Base-by-base conservation (phyloP, 2,888 invertebrate species). In the Drosophila eohydei region DNA sequence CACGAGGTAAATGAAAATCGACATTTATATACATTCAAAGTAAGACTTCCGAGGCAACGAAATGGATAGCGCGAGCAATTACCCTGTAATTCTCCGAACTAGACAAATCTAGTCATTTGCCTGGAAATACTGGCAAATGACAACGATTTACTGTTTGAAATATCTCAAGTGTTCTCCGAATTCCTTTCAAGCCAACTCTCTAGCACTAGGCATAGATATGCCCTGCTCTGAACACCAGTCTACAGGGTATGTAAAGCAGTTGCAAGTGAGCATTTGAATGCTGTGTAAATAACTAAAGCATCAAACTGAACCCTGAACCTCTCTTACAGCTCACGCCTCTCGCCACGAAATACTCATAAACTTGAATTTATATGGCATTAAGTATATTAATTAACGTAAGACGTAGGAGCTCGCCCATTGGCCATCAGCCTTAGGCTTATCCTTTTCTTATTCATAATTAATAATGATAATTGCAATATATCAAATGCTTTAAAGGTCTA, bases 11-110 rank as follows among this genome's bases (percentile, higher is more conserved):
- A 91, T 89, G 81, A 79, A 88, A 88, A 90, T 90, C 91, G 91
- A 89, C 91, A 89, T 83, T 91, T 91, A 90, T 90, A 83, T 91
- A 90, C 80, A 82, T 88, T 80, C 83, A 76, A 82, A 82, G 89
- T 67, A 62, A 51, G 58, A 50, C 52, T 58, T 46, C 28, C 14
- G 51, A 16, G 14, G 11, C 14, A 43, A 16, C 16, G 26, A 30
- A 32, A 21, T 30, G 6, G 30, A 52, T 16, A 12, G 32, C 38
- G 26, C 32, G 7, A 2, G 2, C 12, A n/a, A 16, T 34, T 48
- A 55, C n/a, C 55, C 69, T 48, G 28, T 26, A 12, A 2, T 9
- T 14, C 2, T 43, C 11, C 32, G 32, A 32, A 9, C 5, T 40
- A 5, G 7, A 9, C 26, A n/a, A n/a, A 38, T 0, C 5, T 7